These are phyloP conservation scores for Tamandua tetradactyla DNA, from an alignment of 2,797 vertebrate genomes.

Conservation along the genomic window DNA sequence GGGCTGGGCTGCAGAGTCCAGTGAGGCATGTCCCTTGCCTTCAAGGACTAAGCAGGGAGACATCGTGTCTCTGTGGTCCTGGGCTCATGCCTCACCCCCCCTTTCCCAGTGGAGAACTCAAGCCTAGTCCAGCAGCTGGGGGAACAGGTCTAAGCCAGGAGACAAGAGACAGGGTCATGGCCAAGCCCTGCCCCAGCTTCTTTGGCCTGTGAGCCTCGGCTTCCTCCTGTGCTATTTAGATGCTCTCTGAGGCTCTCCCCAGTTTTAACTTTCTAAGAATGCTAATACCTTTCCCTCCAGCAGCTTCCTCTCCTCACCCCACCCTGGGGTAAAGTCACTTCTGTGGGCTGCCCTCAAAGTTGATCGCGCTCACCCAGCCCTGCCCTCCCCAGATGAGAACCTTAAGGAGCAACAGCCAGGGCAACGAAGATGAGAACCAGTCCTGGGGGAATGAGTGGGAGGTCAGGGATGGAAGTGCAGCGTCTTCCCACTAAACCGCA, in stretches of 20 bases:
- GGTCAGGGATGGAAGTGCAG: not conserved
- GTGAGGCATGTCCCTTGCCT: not conserved
- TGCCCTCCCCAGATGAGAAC: not conserved
- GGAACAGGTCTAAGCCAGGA: not conserved
- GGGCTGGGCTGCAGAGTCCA: not conserved
- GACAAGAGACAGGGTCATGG: not conserved
- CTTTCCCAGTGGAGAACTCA: not conserved
- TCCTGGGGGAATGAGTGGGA: not conserved
- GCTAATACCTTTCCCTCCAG: too few relatives aligned
- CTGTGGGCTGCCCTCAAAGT: not conserved
- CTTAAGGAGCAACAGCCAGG: not conserved
- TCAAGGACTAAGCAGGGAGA: not conserved
- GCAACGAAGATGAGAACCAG: not conserved
- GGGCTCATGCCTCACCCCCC: not conserved
- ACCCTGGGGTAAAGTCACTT: not conserved
- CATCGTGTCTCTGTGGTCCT: not conserved
- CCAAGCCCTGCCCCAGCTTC: not conserved
- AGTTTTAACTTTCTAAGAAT: constrained; percentile 15
- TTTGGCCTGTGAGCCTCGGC: not conserved
- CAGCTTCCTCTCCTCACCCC: not conserved
- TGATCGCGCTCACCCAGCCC: not conserved
- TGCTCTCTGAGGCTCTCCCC: not conserved
- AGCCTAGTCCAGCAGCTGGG: not conserved
- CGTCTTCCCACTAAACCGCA: too few relatives aligned
- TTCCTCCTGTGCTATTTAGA: not conserved